Evolutionary conservation across 2,113 vertebrate genomes (phyloP), one percentile per base, ranked within the genome.

Genomic region (Leptobrachium ailaonicum): DNA sequence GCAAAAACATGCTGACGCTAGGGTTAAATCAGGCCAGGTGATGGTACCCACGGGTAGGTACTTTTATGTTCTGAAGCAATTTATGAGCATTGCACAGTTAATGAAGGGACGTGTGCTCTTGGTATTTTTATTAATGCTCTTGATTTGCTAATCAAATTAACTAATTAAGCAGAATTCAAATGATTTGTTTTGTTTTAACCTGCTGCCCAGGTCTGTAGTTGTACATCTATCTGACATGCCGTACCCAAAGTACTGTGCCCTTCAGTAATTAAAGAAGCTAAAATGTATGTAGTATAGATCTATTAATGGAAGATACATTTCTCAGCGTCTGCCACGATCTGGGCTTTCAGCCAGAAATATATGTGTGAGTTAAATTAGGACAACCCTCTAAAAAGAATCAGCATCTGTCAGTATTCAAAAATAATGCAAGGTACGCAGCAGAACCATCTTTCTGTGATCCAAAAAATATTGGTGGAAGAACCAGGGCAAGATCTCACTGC

Each of bases 341-440:
- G 40, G 60, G 73, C 44, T 13, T 66, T 40, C 45, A 64, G 44
- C 62, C 73, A 75, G 62, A 44, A 66, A 41, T 42, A 64, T 75
- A 43, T 66, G 20, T 75, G 14, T 53, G 43, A 43, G 60, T 75
- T 50, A 75, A 32, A 5, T 66, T 50, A 75, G 60, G 44, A 53
- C 73, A 74, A 9, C 50, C 54, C 71, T 72, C 41, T 72, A 58
- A 53, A 56, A 47, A 41, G 32, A 72, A 20, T 32, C 53, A 44
- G 62, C 60, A 73, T 20, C 40, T 44, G 41, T 7, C 43, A 43
- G 8, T 20, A 62, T 50, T 50, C 47, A 50, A 50, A 50, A 50
- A 50, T 50, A 50, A 8, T 50, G 47, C 8, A 8, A 5, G 47
- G 47, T 1, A 8, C 47, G 8, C 47, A 50, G 8, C 47, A 50